These are phyloP conservation scores for Candidula unifasciata DNA, from an alignment of 2,888 invertebrate genomes.

Conservation along the genomic window DNA sequence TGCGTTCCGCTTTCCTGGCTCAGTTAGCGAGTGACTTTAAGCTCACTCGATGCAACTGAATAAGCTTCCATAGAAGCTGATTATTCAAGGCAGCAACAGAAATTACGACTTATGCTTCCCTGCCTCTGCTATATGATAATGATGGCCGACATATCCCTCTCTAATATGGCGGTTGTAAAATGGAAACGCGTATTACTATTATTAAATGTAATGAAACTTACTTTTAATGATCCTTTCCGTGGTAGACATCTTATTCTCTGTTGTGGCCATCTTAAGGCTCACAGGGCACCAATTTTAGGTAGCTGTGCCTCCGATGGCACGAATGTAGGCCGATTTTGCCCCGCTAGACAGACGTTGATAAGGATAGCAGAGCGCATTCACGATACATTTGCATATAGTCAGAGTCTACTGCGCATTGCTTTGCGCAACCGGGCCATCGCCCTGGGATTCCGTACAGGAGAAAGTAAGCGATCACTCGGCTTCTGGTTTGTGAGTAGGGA, in stretches of 20 bases:
- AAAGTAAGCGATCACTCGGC: conserved; percentile 20
- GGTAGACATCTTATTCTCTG: conserved; percentile 87
- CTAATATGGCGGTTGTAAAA: conserved; percentile 58
- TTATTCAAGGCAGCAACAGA: too few species aligned
- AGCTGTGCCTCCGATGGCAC: conserved; percentile 72
- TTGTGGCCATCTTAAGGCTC: conserved; percentile 74
- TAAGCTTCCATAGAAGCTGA: too few species aligned
- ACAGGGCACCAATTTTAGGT: conserved; percentile 58
- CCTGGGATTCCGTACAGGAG: conserved; percentile 61
- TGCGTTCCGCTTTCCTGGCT: too few species aligned
- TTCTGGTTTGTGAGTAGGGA: neutral
- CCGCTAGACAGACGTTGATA: conserved; percentile 68
- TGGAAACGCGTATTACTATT: conserved; percentile 45
- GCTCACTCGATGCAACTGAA: too few species aligned
- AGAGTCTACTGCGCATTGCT: conserved; percentile 72
- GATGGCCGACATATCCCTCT: conserved; percentile 48
- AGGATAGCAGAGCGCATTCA: conserved; percentile 75
- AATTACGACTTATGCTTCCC: neutral
- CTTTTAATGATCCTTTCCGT: conserved; percentile 97
- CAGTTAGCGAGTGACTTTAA: too few species aligned
- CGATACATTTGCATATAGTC: conserved; percentile 76
- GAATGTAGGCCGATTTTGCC: conserved; percentile 63
- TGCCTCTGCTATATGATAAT: conserved; percentile 41
- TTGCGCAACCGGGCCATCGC: conserved; percentile 76
- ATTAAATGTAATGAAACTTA: conserved; percentile 80